Evolutionary conservation across 2,113 vertebrate species (phyloP).

Genomic region (Ctenomys sociabilis): DNA sequence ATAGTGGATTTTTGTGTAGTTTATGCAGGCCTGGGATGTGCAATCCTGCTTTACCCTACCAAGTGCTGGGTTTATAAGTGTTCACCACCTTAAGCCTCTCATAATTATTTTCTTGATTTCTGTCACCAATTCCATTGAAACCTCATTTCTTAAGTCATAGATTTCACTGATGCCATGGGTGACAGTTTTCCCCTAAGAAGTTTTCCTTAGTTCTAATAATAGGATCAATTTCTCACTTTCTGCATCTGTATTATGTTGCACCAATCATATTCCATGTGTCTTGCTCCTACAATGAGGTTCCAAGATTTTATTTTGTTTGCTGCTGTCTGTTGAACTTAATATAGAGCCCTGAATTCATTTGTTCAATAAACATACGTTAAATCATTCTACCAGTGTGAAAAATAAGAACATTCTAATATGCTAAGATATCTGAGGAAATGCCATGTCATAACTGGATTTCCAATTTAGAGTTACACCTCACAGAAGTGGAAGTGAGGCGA

Average conservation of each 20-base stretch:
- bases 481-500: not conserved
- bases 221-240: not conserved
- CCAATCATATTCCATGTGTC: not conserved
- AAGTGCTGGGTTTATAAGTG: not conserved
- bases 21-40: not conserved
- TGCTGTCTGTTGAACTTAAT: not conserved
- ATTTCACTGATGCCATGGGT: not conserved
- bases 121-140: not conserved
- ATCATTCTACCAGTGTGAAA: not conserved
- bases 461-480: not conserved
- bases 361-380: not conserved
- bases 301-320: not conserved
- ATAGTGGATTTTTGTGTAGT: not conserved
- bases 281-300: not conserved
- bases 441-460: not conserved
- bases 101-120: not conserved
- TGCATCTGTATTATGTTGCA: too few species aligned
- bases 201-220: not conserved
- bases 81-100: not conserved
- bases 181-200: not conserved
- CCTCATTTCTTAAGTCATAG: not conserved
- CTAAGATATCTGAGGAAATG: not conserved
- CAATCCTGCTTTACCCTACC: not conserved
- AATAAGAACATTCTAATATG: not conserved
- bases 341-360: not conserved